Percentiles rank a stretch among this genome's conserved stretches.
Conservation (phyloP, 2,113 vertebrate genomes). For the Alces alces region DNA sequence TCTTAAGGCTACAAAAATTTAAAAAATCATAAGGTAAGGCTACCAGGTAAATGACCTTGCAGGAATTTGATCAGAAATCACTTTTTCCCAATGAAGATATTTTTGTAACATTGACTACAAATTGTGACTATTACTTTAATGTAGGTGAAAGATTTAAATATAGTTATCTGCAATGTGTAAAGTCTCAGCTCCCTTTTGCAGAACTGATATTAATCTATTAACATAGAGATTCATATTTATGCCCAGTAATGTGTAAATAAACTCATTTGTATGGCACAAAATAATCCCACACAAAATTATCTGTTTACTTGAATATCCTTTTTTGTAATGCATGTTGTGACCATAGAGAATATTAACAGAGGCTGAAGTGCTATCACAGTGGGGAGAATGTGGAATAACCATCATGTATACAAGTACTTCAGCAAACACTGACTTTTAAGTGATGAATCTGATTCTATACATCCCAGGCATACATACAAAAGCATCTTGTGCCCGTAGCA, state of each 20-base stretch:
- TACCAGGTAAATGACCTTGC: not conserved
- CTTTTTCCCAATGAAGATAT: not conserved
- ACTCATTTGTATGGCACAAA: not conserved
- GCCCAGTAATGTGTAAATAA: not conserved
- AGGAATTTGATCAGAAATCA: not conserved
- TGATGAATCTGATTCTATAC: not conserved
- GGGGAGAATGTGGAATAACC: not conserved
- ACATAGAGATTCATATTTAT: not conserved
- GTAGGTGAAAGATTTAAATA: not conserved
- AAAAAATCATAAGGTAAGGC: not conserved
- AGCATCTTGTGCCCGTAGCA: not conserved
- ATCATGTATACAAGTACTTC: not conserved
- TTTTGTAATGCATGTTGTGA: not conserved
- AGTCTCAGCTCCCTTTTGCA: rapidly evolving
- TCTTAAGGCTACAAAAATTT: not conserved
- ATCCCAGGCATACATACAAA: not conserved
- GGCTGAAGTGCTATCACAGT: not conserved
- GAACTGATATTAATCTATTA: not conserved
- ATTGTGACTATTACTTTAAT: not conserved
- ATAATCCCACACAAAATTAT: not conserved
- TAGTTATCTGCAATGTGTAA: not conserved
- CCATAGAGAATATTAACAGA: not conserved
- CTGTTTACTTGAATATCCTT: not conserved
- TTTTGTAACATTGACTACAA: not conserved
- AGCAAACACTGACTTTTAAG: not conserved